These are phyloP conservation scores for Progne subis DNA, from an alignment of 2,113 vertebrate species.

Conservation along the genomic window DNA sequence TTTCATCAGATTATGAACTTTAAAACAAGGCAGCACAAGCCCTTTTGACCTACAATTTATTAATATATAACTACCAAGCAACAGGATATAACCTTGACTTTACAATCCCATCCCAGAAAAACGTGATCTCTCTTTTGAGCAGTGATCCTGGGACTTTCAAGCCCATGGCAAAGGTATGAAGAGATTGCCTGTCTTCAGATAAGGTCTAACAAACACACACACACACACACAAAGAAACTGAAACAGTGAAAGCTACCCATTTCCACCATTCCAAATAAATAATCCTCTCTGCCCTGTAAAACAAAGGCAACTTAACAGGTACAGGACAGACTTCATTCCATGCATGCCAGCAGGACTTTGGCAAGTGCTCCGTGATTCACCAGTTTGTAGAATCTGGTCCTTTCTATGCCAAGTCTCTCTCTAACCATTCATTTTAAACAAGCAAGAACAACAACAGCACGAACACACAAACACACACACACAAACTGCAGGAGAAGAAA, in stretches of 20 bases:
- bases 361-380: not conserved
- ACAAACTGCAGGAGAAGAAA: not conserved
- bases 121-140: not conserved
- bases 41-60: conserved; percentile 47
- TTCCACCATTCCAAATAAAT: not conserved
- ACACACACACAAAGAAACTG: not conserved
- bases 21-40: not conserved
- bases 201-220: not conserved
- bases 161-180: not conserved
- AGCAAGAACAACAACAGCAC: not conserved
- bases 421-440: not conserved
- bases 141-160: not conserved
- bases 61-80: conserved; percentile 49
- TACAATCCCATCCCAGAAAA: not conserved
- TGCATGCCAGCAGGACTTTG: not conserved
- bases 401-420: not conserved
- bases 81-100: not conserved
- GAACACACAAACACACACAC: accelerated
- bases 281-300: not conserved
- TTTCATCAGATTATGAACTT: not conserved
- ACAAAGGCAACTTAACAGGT: not conserved
- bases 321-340: not conserved
- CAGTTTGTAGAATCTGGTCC: not conserved
- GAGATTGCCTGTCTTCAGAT: not conserved
- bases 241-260: not conserved